Evolutionary conservation across 2,888 invertebrate species (phyloP).

Genomic region (Himalopsyche japonica): DNA sequence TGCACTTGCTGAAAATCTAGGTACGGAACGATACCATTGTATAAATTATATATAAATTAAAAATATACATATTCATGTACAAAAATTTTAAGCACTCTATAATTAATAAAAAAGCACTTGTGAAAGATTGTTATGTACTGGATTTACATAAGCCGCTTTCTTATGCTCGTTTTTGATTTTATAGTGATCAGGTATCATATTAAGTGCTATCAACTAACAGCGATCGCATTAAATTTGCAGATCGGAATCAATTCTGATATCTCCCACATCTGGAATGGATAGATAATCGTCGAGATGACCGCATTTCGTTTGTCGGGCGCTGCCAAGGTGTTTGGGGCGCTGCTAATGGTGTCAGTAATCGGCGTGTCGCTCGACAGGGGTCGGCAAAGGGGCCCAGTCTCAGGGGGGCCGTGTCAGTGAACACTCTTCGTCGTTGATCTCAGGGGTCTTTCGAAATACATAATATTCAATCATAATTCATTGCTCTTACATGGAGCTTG

Average conservation of each 20-base stretch:
- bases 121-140: too few relatives aligned
- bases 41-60: too few relatives aligned
- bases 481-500: not conserved
- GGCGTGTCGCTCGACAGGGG: not conserved
- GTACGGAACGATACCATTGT: too few relatives aligned
- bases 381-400: not conserved
- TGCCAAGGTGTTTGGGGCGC: not conserved
- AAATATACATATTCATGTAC: too few relatives aligned
- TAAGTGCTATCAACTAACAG: not conserved
- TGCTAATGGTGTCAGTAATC: slow-evolving; percentile 1
- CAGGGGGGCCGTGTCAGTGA: not conserved
- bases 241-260: not conserved
- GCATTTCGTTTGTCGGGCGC: slow-evolving; percentile 1
- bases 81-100: too few relatives aligned
- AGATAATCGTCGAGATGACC: not conserved
- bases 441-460: not conserved
- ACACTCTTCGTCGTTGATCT: not conserved
- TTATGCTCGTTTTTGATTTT: too few relatives aligned
- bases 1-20: too few relatives aligned
- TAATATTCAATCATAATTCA: not conserved
- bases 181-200: not conserved
- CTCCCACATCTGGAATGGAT: not conserved
- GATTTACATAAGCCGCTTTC: too few relatives aligned
- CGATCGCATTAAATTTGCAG: not conserved
- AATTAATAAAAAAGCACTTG: too few relatives aligned